phyloP scores from a whole-genome alignment of 2,113 vertebrate genomes.

The Vireo altiloquus region DNA sequence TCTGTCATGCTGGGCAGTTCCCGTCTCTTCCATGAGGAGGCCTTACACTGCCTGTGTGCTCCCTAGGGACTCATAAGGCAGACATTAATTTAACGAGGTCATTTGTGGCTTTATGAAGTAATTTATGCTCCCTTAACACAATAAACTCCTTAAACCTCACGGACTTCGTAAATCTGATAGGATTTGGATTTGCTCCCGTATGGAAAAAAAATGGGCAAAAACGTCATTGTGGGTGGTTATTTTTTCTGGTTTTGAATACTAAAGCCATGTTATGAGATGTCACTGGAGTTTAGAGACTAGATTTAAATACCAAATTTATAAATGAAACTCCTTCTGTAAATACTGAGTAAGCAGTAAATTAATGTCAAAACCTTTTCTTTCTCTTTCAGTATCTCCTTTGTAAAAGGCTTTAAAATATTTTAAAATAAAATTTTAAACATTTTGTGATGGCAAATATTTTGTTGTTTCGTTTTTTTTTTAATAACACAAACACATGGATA shows the following conservation, averaged over 20 bases:
- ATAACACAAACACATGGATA: not conserved
- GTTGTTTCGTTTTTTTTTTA: not conserved
- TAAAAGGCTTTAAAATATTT: not conserved
- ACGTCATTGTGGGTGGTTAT: not conserved
- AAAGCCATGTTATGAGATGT: not conserved
- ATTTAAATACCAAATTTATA: not conserved
- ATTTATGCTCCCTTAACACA: not conserved
- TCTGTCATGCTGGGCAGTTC: not conserved
- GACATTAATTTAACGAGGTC: not conserved
- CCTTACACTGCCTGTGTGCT: not conserved
- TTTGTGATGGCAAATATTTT: not conserved
- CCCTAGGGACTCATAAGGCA: not conserved
- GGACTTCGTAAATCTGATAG: not conserved
- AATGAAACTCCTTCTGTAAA: not conserved
- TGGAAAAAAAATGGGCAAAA: not conserved
- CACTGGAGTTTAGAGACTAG: not conserved
- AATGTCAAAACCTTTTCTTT: not conserved
- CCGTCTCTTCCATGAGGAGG: not conserved
- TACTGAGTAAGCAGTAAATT: not conserved
- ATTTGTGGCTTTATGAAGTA: not conserved
- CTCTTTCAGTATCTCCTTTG: not conserved
- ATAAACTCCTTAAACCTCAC: not conserved
- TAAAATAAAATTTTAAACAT: not conserved
- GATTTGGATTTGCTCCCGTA: not conserved
- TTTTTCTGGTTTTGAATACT: not conserved